A percentile compares a stretch with the other conserved stretches of the same genome.
Conservation (phyloP, 2,113 vertebrate species). For the Aldabrachelys gigantea region DNA sequence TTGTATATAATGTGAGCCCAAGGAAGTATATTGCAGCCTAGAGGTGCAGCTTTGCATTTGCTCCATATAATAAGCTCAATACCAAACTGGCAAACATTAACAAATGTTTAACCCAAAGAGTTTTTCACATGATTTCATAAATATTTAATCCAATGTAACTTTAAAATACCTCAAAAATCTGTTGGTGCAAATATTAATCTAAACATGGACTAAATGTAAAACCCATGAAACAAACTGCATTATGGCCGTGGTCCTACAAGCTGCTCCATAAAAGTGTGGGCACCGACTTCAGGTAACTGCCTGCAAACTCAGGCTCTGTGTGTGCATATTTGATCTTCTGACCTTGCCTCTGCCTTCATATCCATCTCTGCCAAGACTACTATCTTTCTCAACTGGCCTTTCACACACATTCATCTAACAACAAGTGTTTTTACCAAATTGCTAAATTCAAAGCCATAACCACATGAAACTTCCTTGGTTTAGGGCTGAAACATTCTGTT, state of each 20-base stretch:
- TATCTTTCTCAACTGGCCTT: neutral
- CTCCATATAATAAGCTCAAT: constrained; percentile 33
- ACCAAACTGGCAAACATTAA: constrained; percentile 58
- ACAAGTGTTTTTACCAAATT: neutral
- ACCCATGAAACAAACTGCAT: constrained; percentile 56
- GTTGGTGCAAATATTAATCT: constrained; percentile 68
- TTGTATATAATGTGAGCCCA: constrained; percentile 24
- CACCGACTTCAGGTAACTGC: neutral
- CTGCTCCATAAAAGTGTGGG: neutral
- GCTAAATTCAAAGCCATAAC: neutral
- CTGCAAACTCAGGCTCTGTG: neutral
- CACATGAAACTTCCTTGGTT: neutral
- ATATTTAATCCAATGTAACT: constrained; percentile 65
- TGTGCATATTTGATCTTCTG: neutral
- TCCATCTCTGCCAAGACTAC: neutral
- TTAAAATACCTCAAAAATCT: constrained; percentile 51
- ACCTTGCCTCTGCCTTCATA: neutral
- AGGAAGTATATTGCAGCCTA: constrained; percentile 43
- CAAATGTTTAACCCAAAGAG: constrained; percentile 67
- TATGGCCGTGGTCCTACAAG: neutral
- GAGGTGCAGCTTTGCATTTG: constrained; percentile 47
- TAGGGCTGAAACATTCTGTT: neutral
- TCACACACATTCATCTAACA: neutral
- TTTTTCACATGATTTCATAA: constrained; percentile 56
- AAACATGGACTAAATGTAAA: constrained; percentile 66